phyloP scores from a whole-genome alignment of 2,797 vertebrate species.

The Triplophysa bombifrons region DNA sequence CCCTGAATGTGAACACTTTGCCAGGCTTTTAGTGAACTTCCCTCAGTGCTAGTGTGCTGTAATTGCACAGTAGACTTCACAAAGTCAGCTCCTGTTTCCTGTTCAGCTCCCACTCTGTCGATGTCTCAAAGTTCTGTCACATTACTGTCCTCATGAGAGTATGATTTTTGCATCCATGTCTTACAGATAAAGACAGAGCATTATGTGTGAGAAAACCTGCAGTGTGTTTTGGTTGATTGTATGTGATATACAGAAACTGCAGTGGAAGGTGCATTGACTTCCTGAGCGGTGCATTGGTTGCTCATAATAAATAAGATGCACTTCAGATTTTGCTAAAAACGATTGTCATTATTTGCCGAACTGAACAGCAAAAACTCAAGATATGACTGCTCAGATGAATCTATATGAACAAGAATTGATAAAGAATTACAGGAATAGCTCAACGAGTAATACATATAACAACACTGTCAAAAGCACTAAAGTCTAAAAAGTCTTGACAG shows the following conservation, averaged over 20 bases:
- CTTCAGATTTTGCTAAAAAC: background rate
- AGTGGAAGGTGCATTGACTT: constrained; percentile 15
- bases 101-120: background rate
- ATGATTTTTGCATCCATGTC: constrained; percentile 9
- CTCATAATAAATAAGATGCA: constrained; percentile 23
- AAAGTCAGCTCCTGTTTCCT: constrained; percentile 30
- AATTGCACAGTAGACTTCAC: constrained; percentile 40
- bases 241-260: constrained; percentile 31
- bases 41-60: constrained; percentile 46
- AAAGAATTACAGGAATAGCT: background rate
- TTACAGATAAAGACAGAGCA: background rate
- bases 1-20: constrained; percentile 46
- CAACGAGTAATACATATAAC: background rate
- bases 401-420: background rate
- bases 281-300: constrained; percentile 29
- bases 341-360: background rate
- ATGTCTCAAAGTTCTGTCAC: constrained; percentile 35
- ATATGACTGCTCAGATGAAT: background rate
- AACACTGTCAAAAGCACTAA: background rate
- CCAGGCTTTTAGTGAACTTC: constrained; percentile 52
- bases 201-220: background rate
- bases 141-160: constrained; percentile 25
- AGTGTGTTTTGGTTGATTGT: constrained; percentile 31
- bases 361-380: background rate
- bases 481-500: no score